Base-by-base conservation (phyloP, 2,113 vertebrate species). In the Lonchura striata region DNA sequence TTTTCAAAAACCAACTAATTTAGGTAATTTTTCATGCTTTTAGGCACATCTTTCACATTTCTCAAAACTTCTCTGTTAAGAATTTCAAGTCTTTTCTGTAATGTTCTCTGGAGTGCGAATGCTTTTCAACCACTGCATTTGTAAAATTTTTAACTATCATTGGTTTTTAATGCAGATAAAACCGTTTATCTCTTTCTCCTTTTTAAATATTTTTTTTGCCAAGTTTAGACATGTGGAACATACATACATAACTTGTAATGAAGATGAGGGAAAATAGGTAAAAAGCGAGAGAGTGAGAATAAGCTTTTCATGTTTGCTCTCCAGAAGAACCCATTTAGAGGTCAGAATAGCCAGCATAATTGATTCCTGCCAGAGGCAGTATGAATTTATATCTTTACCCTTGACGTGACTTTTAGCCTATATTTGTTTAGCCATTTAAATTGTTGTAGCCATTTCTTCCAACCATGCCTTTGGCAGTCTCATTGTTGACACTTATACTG, bases 331-430 rank as follows among this genome's bases (percentile, higher is more conserved):
- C 5, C 94, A 53, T 94, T 85, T 95, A 82, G 94, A 93, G 88
- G 86, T 91, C 78, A 94, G 70, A 93, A 81, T 90, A 94, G 79
- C 49, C 87, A 95, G 42, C 70, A 52, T 95, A 96, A 97, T 95
- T 95, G 94, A 97, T 95, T 95, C 86, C 56, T 96, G 95, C 95
- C 91, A 94, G 92, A 92, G 89, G 95, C 91, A 72, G 39, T 82
- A 76, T 82, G 89, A 97, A 95, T 96, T 97, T 97, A 72, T 96
- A 86, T 96, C 88, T 97, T 96, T 97, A 96, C 90, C 94, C 96
- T 96, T 97, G 94, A 63, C 97, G 97, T 98, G 97, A 98, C 97
- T 87, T 95, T 94, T 93, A 92, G 60, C 96, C 95, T 95, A 42
- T 95, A 97, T 97, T 97, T 97, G 95, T 93, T 94, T 96, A 96